Conservation (phyloP, 2,113 vertebrate species). For the Protobothrops mucrosquamatus region DNA sequence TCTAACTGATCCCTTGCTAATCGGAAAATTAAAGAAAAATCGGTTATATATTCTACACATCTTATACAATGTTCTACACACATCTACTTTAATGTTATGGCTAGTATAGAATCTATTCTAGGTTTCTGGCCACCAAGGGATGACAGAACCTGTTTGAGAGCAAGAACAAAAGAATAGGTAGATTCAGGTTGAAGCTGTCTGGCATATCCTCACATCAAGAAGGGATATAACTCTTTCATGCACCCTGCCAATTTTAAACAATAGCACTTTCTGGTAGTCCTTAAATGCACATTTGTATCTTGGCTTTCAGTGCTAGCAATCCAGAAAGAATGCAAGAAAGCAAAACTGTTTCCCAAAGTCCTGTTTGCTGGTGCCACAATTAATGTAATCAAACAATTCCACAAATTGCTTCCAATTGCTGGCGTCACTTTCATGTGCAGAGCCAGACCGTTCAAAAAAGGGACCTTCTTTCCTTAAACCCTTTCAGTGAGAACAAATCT, state of each 20-base stretch:
- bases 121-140: conserved; percentile 14
- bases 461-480: conserved; percentile 61
- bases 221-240: conserved; percentile 66
- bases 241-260: conserved; percentile 64
- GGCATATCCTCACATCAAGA: conserved; percentile 64
- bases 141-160: conserved; percentile 58
- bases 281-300: conserved; percentile 70
- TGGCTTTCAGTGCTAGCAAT: conserved; percentile 70
- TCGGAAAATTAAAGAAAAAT: conserved; percentile 13
- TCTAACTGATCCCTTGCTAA: conserved; percentile 10
- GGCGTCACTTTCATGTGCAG: conserved; percentile 75
- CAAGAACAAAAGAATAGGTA: conserved; percentile 58
- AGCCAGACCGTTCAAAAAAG: conserved; percentile 69
- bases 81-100: conserved; percentile 16
- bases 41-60: conserved; percentile 12
- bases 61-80: not conserved
- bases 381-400: conserved; percentile 76
- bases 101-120: conserved; percentile 40
- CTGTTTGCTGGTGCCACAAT: conserved; percentile 69
- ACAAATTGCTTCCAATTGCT: conserved; percentile 79
- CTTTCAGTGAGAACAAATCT: conserved; percentile 60
- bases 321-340: conserved; percentile 78
- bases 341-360: conserved; percentile 76
- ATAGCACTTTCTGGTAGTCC: conserved; percentile 59
- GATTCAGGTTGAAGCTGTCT: conserved; percentile 36